Evolutionary conservation across 2,797 vertebrate genomes (phyloP).

Genomic region (Neosalanx taihuensis): DNA sequence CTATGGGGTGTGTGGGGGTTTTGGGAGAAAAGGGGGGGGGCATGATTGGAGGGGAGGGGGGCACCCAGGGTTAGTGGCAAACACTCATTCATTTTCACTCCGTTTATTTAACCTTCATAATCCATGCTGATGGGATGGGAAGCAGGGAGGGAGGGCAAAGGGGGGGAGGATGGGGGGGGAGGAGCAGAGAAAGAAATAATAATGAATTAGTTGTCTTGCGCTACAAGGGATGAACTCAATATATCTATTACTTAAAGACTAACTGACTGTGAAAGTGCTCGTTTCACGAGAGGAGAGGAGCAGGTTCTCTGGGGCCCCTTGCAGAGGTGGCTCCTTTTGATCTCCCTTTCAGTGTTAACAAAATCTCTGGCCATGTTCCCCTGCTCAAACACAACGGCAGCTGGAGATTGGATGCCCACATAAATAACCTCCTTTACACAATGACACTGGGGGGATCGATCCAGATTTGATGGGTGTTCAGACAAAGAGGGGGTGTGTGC

Average conservation of each 20-base stretch:
- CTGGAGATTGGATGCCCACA: constrained; percentile 98
- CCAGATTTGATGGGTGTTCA: constrained; percentile 94
- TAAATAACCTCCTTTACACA: constrained; percentile 96
- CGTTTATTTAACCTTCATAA: constrained; percentile 99
- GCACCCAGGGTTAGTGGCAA: constrained; percentile 57
- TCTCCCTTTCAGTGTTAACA: constrained; percentile 99
- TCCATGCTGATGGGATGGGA: constrained; percentile 85
- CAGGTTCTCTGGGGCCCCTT: constrained; percentile 84
- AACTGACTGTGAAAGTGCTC: constrained; percentile 98
- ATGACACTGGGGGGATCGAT: constrained; percentile 93
- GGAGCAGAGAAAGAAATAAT: constrained; percentile 73
- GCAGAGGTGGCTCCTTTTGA: constrained; percentile 89
- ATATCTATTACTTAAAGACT: constrained; percentile 99
- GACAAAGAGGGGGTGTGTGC: constrained; percentile 74
- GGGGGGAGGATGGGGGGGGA: constrained; percentile 28
- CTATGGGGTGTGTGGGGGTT: constrained; percentile 51
- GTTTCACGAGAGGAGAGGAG: constrained; percentile 86
- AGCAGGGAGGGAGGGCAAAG: constrained; percentile 39
- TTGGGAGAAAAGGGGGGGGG: constrained; percentile 48
- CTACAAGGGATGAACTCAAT: constrained; percentile 99
- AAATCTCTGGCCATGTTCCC: constrained; percentile 97
- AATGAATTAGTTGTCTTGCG: constrained; percentile 98
- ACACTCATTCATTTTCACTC: constrained; percentile 85
- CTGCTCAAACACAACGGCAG: constrained; percentile 95
- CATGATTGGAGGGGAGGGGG: constrained; percentile 39